Evolutionary conservation across 2,888 invertebrate species (phyloP).

Genomic region (Actias luna): DNA sequence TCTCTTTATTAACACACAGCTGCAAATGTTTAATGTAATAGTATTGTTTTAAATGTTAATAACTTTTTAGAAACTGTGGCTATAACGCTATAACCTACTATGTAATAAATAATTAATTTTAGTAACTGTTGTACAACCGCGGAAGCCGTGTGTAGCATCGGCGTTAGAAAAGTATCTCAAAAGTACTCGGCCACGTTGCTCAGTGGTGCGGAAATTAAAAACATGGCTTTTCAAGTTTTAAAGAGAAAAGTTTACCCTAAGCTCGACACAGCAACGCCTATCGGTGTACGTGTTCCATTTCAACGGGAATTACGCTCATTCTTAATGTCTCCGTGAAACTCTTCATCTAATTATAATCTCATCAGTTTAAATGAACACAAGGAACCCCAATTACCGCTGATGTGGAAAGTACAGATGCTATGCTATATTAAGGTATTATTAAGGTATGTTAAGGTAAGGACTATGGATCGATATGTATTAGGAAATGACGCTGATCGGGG

Average conservation of each 20-base stretch:
- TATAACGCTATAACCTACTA: too few species aligned
- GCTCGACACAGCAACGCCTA: constrained; percentile 18
- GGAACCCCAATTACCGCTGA: background rate
- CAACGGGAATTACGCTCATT: constrained; percentile 9
- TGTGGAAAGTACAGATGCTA: background rate
- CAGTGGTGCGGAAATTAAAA: constrained; percentile 73
- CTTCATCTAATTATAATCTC: background rate
- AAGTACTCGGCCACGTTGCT: constrained; percentile 48
- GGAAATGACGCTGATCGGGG: too few species aligned
- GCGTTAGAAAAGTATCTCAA: constrained; percentile 45
- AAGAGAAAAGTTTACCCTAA: constrained; percentile 58
- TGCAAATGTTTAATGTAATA: too few species aligned
- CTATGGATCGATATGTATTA: too few species aligned
- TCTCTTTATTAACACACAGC: too few species aligned
- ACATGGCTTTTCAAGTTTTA: constrained; percentile 64
- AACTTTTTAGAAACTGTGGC: too few species aligned
- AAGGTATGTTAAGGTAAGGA: too few species aligned
- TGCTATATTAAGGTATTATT: too few species aligned
- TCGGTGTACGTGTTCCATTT: constrained; percentile 12
- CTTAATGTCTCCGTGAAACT: constrained; percentile 7
- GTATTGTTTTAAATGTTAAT: too few species aligned
- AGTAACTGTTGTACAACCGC: constrained; percentile 20
- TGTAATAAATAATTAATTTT: too few species aligned
- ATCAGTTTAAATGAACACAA: background rate
- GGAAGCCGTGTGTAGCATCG: constrained; percentile 35